These are phyloP conservation scores for Prolemur simus DNA, from an alignment of 2,113 vertebrate genomes.

Conservation along the genomic window DNA sequence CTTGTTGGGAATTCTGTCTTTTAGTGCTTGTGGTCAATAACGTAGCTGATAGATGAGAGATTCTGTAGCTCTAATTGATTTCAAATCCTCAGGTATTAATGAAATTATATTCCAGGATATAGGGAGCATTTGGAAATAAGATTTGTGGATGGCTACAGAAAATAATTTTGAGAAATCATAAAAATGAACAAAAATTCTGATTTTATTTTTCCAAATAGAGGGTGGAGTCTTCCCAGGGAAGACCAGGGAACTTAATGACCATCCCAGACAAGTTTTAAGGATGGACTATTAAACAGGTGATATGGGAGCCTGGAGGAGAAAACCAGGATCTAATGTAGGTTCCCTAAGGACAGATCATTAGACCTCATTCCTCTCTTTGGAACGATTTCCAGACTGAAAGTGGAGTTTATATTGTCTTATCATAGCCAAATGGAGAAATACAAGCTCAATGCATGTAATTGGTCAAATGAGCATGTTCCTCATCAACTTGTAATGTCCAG, in stretches of 20 bases:
- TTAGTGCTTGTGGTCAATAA: neutral
- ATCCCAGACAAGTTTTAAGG: neutral
- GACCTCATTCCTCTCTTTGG: neutral
- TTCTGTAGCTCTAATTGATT: neutral
- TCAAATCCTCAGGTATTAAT: neutral
- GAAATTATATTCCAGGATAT: neutral
- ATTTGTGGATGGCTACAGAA: neutral
- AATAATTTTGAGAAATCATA: conserved; percentile 19
- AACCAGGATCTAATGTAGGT: neutral
- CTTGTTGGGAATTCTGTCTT: conserved; percentile 20
- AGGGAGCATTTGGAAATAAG: neutral
- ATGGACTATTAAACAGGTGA: neutral
- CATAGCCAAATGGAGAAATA: neutral
- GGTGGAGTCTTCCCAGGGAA: neutral
- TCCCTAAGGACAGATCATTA: neutral
- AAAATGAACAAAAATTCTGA: neutral
- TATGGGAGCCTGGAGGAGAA: neutral
- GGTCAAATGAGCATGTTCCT: neutral
- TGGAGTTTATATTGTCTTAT: neutral
- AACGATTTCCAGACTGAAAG: neutral
- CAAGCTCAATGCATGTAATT: neutral
- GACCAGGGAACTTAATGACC: neutral
- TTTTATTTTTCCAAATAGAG: neutral
- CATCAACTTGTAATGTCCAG: neutral
- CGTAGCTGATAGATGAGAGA: neutral